phyloP scores from a whole-genome alignment of 1,140 invertebrate genomes.

The Ptiloglossa arizonensis region DNA sequence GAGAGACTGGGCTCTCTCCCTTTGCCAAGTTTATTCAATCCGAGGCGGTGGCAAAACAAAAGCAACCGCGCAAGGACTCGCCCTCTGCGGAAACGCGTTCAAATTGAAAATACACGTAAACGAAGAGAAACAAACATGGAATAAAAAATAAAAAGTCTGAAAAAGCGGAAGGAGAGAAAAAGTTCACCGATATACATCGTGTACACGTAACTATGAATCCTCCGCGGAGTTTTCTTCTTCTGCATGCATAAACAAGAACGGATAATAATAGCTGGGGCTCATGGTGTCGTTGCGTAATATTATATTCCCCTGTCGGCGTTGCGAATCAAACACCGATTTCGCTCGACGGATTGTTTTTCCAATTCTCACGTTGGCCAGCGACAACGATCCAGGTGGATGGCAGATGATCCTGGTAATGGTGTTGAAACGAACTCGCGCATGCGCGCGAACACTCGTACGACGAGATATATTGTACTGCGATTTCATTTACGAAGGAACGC shows the following conservation, averaged over 20 bases:
- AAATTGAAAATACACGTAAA: background rate
- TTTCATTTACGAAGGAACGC: conserved; percentile 55
- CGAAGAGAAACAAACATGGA: background rate
- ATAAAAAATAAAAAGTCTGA: background rate
- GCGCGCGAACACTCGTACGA: background rate
- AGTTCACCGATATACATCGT: conserved; percentile 20
- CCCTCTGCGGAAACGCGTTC: background rate
- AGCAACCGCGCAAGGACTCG: background rate
- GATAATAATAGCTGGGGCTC: conserved; percentile 23
- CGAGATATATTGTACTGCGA: conserved; percentile 27
- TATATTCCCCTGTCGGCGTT: background rate
- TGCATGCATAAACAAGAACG: conserved; percentile 51
- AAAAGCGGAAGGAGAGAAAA: background rate
- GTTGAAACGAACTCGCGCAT: too few species aligned
- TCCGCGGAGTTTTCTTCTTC: conserved; percentile 58
- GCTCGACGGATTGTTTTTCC: conserved; percentile 37
- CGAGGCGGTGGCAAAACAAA: too few species aligned
- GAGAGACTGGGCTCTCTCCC: conserved; percentile 9
- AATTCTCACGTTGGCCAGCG: conserved; percentile 32
- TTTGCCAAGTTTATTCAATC: conserved; percentile 11
- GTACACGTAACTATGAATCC: conserved; percentile 48
- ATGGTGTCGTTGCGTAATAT: background rate
- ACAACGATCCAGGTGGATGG: background rate
- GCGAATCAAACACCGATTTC: conserved; percentile 21
- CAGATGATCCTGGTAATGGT: background rate